Base-by-base conservation (phyloP, 2,888 invertebrate species). In the Tetheella fluctuosa region DNA sequence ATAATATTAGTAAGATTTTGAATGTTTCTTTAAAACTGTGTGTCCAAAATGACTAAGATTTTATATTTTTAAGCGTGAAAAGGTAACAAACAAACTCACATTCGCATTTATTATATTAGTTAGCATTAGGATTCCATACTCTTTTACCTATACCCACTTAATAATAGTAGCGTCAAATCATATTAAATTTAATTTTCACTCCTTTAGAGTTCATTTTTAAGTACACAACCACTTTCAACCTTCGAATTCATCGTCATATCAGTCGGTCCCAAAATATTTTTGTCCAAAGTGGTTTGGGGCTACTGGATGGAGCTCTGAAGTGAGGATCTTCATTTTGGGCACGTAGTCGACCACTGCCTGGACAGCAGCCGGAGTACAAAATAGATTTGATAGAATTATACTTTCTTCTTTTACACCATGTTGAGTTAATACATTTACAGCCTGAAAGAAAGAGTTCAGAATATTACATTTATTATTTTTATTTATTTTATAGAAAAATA, bases 251-350 rank as follows among this genome's bases (percentile, higher is more conserved):
- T 82, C 76, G 39, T 82, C 80, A 59, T 81, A 85, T 91, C 89
- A 99, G 93, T 99, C 99, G 61, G 99, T 99, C 71, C 99, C 99
- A 93, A 99, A 99, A 92, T 99, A 99, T 88, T 98, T 99, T 90
- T 98, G 97, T 58, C 99, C 99, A 90, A 99, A 99, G 89, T 99
- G 99, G 91, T 98, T 98, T 10, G 99, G 99, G 10, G 99, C 98
- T 2, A 98, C 96, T 0, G 96, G 96, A 86, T 99, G 97, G 28
- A 99, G 94, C 88, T 99, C 99, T 0, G 99, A 98, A 0, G 99
- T 99, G 61, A 99, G 94, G 74, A 99, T 98, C 87, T 97, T 98
- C 96, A 99, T 95, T 94, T 96, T 94, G 23, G 98, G 98, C 81
- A 97, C 98, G 62, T 96, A 96, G 76, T 95, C 95, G 39, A 97